These are phyloP conservation scores for Cheilosia scutellata DNA, from an alignment of 2,888 invertebrate genomes.

Conservation along the genomic window DNA sequence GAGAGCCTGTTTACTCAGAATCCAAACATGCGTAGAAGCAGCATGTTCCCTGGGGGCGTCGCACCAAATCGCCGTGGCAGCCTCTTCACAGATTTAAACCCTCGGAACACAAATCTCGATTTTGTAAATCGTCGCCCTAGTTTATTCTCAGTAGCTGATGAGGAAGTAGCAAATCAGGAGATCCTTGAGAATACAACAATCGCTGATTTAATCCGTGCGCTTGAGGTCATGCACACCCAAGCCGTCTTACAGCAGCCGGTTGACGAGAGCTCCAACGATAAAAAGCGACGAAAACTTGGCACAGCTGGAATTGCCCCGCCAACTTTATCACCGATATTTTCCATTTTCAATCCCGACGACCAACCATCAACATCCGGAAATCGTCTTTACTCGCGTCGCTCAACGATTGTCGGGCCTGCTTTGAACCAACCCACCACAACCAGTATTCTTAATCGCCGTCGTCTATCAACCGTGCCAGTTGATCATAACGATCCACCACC, in stretches of 20 bases:
- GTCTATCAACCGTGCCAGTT: constrained; percentile 79
- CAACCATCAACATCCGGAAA: constrained; percentile 79
- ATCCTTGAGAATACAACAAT: constrained; percentile 92
- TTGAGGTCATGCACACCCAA: constrained; percentile 88
- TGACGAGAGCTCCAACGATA: constrained; percentile 29
- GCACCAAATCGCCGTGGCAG: constrained; percentile 81
- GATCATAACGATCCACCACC: constrained; percentile 81
- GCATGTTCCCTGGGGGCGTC: constrained; percentile 80
- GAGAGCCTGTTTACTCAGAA: constrained; percentile 82
- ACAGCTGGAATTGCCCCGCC: constrained; percentile 85
- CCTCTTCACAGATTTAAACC: constrained; percentile 78
- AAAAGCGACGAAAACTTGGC: constrained; percentile 84
- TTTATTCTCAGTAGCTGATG: constrained; percentile 82
- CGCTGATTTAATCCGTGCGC: constrained; percentile 91
- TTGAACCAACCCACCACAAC: constrained; percentile 41
- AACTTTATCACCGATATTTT: constrained; percentile 84
- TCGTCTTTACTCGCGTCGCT: constrained; percentile 81
- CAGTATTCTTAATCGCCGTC: constrained; percentile 77
- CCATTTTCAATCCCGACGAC: constrained; percentile 84
- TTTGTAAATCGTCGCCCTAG: constrained; percentile 79
- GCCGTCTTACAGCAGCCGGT: constrained; percentile 80
- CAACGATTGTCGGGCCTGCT: constrained; percentile 81
- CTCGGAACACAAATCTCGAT: constrained; percentile 77
- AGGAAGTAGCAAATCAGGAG: constrained; percentile 80
- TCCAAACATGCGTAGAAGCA: constrained; percentile 80